Evolutionary conservation across 37 sponge, comb jelly and placozoan species (phyloP).

Genomic region (Ephydatia muelleri): DNA sequence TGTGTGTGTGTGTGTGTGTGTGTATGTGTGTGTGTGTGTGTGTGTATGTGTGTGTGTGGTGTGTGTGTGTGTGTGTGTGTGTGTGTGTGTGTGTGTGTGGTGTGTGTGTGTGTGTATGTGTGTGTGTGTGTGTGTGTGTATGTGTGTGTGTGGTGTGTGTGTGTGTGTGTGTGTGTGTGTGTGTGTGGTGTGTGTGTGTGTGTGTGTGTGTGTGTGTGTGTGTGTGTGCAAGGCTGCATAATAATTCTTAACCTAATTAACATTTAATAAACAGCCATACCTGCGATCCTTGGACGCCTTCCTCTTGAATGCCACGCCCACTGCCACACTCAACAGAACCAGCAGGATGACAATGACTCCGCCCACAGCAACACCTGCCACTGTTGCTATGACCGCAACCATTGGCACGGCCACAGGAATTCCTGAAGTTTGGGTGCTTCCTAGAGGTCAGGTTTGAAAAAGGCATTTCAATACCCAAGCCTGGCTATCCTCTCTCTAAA

Average conservation of each 20-base stretch:
- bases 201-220: not conserved
- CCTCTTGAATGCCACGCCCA: not conserved
- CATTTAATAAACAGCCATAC: not conserved
- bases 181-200: not conserved
- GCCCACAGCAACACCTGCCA: not conserved
- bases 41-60: too few species aligned
- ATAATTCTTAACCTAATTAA: not conserved
- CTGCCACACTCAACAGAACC: not conserved
- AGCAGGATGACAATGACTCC: not conserved
- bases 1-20: too few species aligned
- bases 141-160: not conserved
- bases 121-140: not conserved
- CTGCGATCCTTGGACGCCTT: not conserved
- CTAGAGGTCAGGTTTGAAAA: not conserved
- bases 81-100: too few species aligned
- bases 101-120: not conserved
- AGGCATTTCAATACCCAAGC: too few species aligned
- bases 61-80: too few species aligned
- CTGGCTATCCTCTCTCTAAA: too few species aligned
- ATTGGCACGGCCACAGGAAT: not conserved
- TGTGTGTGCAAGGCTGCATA: not conserved
- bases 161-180: not conserved
- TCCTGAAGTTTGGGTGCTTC: not conserved
- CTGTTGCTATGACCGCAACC: not conserved
- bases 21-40: too few species aligned